Evolutionary conservation across 2,888 invertebrate species (phyloP).

Genomic region (Lithophane socia): DNA sequence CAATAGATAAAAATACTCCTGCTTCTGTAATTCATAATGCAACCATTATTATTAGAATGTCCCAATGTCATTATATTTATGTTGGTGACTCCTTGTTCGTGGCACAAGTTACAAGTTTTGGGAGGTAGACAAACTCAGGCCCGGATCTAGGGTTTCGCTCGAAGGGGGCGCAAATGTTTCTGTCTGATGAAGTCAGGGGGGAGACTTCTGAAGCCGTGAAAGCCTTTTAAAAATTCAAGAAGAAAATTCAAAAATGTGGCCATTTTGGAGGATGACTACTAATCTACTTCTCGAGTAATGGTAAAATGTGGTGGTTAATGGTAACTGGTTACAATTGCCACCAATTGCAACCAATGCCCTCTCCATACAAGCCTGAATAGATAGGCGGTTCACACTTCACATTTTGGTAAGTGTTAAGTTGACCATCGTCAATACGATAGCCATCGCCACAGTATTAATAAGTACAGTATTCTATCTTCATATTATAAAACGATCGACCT

Average conservation of each 20-base stretch:
- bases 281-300: neutral
- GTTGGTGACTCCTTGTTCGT: conserved; percentile 40
- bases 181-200: neutral
- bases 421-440: neutral
- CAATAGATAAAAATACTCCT: conserved; percentile 15
- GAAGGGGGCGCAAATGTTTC: neutral
- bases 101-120: conserved; percentile 25
- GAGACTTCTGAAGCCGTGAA: too few relatives aligned
- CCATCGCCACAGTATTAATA: neutral
- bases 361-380: too few relatives aligned
- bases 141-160: neutral
- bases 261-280: neutral
- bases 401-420: neutral
- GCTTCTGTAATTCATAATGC: conserved; percentile 15
- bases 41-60: conserved; percentile 31
- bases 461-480: too few relatives aligned
- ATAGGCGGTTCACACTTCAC: too few relatives aligned
- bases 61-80: conserved; percentile 32
- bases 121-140: too few relatives aligned
- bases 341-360: too few relatives aligned
- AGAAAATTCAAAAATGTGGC: too few relatives aligned
- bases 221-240: neutral
- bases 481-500: too few relatives aligned
- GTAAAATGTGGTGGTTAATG: too few relatives aligned
- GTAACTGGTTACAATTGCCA: too few relatives aligned